Base-by-base conservation (phyloP, 1,140 invertebrate species). In the Ectropis grisescens region DNA sequence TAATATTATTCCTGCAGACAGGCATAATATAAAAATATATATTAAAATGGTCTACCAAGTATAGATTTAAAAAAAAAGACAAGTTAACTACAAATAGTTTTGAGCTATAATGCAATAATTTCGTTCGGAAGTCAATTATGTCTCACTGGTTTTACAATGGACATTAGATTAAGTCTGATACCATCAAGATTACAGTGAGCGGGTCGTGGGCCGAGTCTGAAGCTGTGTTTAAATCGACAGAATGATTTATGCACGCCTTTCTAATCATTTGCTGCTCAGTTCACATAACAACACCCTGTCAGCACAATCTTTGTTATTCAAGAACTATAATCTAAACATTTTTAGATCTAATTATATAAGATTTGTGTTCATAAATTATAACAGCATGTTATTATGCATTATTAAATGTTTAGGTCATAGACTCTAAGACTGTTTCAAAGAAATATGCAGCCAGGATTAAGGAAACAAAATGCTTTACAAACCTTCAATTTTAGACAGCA, bases 181-280 rank as follows among this genome's bases (percentile, higher is more conserved):
- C 34, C 62, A 78, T 54, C 66, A 78, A 78, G 72, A 78, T 78
- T 72, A 56, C 68, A 69, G 39, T 61, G 66, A 74, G 69, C 29
- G 61, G 68, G 55, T 39, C 59, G 57, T 61, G 42, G 58, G 52
- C 37, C 28, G 58, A 69, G 56, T 78, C 57, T 51, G 33, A 38
- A 54, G 52, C 59, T 48, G 4, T 33, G 31, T 33, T 16, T 33
- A 42, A 41, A 37, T 41, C 19, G 33, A 41, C 38, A 35, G 27
- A 55, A 40, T 50, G 28, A 54, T 47, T 61, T 65, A 62, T 57
- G 61, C 36, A 61, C 49, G 69, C 65, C 65, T 58, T 58, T 74
- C 54, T 69, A 78, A 78, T 78, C 70, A 78, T 67, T 37, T 64
- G 61, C 51, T 59, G 58, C 29, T 44, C 22, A 15, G 16, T 4